phyloP scores from a whole-genome alignment of 1,140 invertebrate genomes.

The Temnothorax longispinosus region DNA sequence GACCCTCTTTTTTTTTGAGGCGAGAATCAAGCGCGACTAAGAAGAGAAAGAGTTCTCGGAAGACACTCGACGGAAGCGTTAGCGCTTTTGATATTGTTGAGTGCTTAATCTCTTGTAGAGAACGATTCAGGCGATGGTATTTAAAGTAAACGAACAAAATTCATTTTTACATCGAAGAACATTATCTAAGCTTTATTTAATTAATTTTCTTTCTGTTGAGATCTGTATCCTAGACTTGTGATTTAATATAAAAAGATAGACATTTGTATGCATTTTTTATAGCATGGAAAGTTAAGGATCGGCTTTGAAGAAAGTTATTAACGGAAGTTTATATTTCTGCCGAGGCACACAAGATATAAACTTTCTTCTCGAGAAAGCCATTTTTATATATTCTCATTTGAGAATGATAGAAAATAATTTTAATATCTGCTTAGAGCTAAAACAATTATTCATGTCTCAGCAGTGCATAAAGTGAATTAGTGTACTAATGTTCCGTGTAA shows the following conservation, averaged over 20 bases:
- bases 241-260: not conserved
- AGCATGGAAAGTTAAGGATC: not conserved
- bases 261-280: not conserved
- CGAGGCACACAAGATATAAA: not conserved
- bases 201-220: not conserved
- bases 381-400: not conserved
- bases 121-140: not conserved
- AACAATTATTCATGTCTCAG: not conserved
- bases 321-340: constrained; percentile 1
- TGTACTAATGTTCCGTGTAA: not conserved
- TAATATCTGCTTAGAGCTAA: not conserved
- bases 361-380: constrained; percentile 40
- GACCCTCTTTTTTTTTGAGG: constrained; percentile 34
- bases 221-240: not conserved
- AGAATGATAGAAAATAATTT: not conserved
- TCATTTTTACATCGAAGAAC: not conserved
- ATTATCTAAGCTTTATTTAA: not conserved
- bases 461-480: not conserved
- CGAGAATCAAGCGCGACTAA: not conserved
- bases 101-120: not conserved
- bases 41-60: constrained; percentile 29
- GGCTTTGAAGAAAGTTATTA: constrained; percentile 39
- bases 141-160: not conserved
- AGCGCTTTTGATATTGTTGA: constrained; percentile 34
- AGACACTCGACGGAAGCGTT: constrained; percentile 4